Evolutionary conservation across 2,113 vertebrate species (phyloP).

Genomic region (Stigmatopora argus): DNA sequence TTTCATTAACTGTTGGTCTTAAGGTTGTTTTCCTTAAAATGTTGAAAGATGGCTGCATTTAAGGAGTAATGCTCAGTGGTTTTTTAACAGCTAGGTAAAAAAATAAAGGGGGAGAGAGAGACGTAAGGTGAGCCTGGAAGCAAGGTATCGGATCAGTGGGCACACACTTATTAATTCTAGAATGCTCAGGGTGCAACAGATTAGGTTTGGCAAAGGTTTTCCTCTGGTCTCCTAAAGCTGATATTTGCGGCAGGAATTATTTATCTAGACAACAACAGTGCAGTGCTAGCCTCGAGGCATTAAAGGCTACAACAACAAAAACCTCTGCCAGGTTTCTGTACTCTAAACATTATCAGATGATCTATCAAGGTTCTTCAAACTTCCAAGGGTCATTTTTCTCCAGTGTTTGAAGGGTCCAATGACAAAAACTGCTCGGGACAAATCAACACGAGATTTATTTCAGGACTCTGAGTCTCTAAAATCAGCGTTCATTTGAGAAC

Average conservation of each 20-base stretch:
- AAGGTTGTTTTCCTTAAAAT: constrained; percentile 12
- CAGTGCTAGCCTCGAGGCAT: constrained; percentile 15
- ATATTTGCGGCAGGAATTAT: constrained; percentile 26
- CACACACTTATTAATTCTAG: constrained; percentile 37
- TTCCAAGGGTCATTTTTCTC: neutral
- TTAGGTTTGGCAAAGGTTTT: constrained; percentile 35
- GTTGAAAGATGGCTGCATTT: constrained; percentile 5
- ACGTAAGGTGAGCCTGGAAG: constrained; percentile 14
- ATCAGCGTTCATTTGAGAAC: too few species aligned
- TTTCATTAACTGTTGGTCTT: too few species aligned
- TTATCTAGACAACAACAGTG: constrained; percentile 39
- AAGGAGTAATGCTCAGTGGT: constrained; percentile 4
- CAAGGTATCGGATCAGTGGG: constrained; percentile 28
- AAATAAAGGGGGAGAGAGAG: constrained; percentile 7
- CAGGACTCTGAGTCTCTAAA: neutral
- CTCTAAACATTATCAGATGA: neutral
- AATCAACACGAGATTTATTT: neutral
- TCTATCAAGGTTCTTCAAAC: neutral
- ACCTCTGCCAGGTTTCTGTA: constrained; percentile 4
- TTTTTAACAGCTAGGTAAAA: constrained; percentile 14
- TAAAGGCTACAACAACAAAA: neutral
- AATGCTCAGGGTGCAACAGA: constrained; percentile 32
- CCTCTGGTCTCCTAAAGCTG: constrained; percentile 29
- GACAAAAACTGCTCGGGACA: neutral
- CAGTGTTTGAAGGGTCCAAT: neutral